Evolutionary conservation across 1,140 invertebrate species (phyloP).

Genomic region (Tetraneura akinire): DNA sequence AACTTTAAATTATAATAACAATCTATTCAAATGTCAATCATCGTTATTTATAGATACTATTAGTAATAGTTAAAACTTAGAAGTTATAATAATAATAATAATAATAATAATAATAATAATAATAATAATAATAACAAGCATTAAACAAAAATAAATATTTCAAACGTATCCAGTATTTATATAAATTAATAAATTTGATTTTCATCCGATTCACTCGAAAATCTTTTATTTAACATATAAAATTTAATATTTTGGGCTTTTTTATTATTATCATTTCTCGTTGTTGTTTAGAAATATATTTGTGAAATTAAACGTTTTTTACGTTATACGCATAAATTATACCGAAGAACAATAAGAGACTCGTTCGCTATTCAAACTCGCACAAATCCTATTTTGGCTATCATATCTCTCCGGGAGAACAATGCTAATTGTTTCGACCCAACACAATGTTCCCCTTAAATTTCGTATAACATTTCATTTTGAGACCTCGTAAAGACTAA

Average conservation of each 20-base stretch:
- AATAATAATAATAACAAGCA: constrained; percentile 1
- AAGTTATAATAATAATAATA: no score
- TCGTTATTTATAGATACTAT: neutral
- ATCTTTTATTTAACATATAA: neutral
- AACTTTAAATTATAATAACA: constrained; percentile 12
- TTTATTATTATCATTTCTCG: no score
- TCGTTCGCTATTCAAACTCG: constrained; percentile 18
- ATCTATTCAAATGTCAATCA: neutral
- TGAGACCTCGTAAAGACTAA: neutral
- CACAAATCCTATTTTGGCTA: constrained; percentile 24
- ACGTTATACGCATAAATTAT: constrained; percentile 26
- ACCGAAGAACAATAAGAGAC: constrained; percentile 20
- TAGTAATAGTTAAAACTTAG: no score
- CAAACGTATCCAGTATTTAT: neutral
- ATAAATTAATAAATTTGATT: neutral
- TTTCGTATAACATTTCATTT: constrained; percentile 21
- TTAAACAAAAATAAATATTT: neutral
- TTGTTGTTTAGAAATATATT: neutral
- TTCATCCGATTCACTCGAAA: neutral
- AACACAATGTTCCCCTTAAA: constrained; percentile 32
- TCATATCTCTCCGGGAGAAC: constrained; percentile 18
- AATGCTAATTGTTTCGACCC: constrained; percentile 24
- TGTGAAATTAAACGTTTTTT: constrained; percentile 22
- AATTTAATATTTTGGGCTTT: no score
- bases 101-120: no score